A percentile compares a stretch with the other conserved stretches of the same genome.
Conservation (phyloP, 1,140 invertebrate species). For the Charaxes varanes region DNA sequence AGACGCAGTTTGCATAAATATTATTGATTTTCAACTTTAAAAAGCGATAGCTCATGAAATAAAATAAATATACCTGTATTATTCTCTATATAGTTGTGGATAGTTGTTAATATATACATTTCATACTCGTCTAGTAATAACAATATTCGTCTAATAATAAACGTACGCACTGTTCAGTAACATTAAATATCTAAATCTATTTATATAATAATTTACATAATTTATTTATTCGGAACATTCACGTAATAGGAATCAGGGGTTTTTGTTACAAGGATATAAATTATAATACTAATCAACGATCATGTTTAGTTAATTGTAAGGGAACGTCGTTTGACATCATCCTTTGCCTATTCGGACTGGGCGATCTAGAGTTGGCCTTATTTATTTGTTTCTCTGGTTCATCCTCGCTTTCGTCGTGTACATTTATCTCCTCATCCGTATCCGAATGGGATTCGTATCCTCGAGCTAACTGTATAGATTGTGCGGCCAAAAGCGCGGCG, state of each 20-base stretch:
- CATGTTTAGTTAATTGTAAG: constrained; percentile 69
- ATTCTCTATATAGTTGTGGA: too few relatives aligned
- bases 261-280: constrained; percentile 45
- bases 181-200: constrained; percentile 53
- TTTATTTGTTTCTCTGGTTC: constrained; percentile 47
- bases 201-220: constrained; percentile 64
- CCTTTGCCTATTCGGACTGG: constrained; percentile 43
- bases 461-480: constrained; percentile 60
- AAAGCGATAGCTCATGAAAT: too few relatives aligned
- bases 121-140: too few relatives aligned
- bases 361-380: constrained; percentile 46
- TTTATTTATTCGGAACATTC: constrained; percentile 45
- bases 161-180: too few relatives aligned
- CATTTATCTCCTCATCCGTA: constrained; percentile 83
- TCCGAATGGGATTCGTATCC: constrained; percentile 73
- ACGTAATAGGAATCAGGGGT: constrained; percentile 41
- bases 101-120: too few relatives aligned
- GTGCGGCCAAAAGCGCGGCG: constrained; percentile 59
- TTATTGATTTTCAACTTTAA: too few relatives aligned
- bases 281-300: constrained; percentile 55
- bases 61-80: too few relatives aligned
- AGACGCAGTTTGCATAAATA: too few relatives aligned
- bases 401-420: constrained; percentile 77
- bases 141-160: too few relatives aligned
- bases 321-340: constrained; percentile 55